phyloP scores from a whole-genome alignment of 2,888 invertebrate species.

The Cephonodes hylas region DNA sequence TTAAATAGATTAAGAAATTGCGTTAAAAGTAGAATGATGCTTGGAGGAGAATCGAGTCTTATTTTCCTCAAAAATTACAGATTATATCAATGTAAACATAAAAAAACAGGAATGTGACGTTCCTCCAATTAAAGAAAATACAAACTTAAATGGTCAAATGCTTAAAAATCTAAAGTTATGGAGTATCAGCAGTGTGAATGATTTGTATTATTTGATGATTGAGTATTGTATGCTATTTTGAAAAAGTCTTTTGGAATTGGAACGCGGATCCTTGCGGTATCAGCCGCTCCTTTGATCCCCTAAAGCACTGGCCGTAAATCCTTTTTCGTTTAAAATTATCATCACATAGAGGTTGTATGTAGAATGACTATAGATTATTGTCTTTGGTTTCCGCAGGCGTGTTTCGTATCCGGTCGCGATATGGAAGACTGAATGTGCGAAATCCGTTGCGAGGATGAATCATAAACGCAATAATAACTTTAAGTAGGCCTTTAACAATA shows the following conservation, averaged over 20 bases:
- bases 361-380: background rate
- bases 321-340: background rate
- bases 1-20: too few species aligned
- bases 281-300: background rate
- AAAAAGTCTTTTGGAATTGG: background rate
- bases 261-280: background rate
- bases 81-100: too few species aligned
- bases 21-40: too few species aligned
- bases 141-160: too few species aligned
- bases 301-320: background rate
- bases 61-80: too few species aligned
- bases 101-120: too few species aligned
- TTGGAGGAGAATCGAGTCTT: too few species aligned
- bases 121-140: too few species aligned
- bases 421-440: background rate
- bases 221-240: too few species aligned
- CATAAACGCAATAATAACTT: background rate
- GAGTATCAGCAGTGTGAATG: too few species aligned
- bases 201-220: too few species aligned
- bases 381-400: constrained; percentile 1
- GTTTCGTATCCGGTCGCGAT: constrained; percentile 7
- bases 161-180: too few species aligned
- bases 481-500: background rate
- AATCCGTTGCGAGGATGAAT: background rate
- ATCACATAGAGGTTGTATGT: background rate